Conservation (phyloP, 2,797 vertebrate species). For the Paedocypris micromegethes region DNA sequence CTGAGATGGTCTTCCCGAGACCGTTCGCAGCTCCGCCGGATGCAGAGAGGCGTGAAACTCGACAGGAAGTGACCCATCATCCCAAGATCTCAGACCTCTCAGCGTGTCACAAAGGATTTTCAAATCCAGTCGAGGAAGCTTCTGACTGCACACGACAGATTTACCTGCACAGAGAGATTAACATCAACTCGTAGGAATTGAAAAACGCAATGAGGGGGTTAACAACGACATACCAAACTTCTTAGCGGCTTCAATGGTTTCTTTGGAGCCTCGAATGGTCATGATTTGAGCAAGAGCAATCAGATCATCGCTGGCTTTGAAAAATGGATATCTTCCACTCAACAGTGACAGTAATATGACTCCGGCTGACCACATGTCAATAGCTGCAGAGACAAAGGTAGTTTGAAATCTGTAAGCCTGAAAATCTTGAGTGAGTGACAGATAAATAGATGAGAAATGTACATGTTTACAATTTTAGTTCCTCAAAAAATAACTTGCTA, state of each 20-base stretch:
- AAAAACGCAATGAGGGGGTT: background rate
- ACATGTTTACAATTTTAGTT: no score
- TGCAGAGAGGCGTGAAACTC: slow-evolving; percentile 27
- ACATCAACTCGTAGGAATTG: background rate
- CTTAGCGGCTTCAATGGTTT: slow-evolving; percentile 86
- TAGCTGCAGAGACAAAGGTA: slow-evolving; percentile 71
- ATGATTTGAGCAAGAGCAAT: slow-evolving; percentile 94
- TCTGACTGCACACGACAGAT: slow-evolving; percentile 83
- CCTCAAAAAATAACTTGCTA: no score
- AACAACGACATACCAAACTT: slow-evolving; percentile 77
- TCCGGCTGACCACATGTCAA: slow-evolving; percentile 96
- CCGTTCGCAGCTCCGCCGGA: slow-evolving; percentile 23
- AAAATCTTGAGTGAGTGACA: no score
- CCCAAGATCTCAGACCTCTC: slow-evolving; percentile 61
- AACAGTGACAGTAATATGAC: slow-evolving; percentile 92
- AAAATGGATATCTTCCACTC: slow-evolving; percentile 94
- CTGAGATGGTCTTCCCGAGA: background rate
- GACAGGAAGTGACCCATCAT: slow-evolving; percentile 34
- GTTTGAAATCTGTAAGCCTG: background rate
- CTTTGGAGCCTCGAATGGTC: slow-evolving; percentile 89
- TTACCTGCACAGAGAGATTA: slow-evolving; percentile 72
- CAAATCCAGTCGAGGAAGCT: slow-evolving; percentile 85
- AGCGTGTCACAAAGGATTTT: slow-evolving; percentile 84
- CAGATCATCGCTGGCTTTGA: slow-evolving; percentile 95
- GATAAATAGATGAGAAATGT: no score